Conservation (phyloP, 2,797 vertebrate genomes). For the Odontamblyopus rebecca region DNA sequence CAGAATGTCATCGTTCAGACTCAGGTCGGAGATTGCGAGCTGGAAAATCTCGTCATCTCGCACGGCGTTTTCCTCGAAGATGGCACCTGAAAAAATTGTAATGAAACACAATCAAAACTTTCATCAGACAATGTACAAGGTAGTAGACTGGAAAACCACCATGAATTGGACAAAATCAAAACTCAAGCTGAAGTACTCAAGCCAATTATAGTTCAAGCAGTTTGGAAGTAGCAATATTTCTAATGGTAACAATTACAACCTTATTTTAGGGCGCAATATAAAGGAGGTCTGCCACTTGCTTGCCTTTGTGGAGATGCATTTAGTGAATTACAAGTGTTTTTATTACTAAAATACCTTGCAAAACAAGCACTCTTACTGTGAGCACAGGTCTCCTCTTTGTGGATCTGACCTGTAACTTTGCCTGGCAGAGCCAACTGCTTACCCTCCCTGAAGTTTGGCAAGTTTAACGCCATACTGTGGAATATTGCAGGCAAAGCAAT, state of each 20-base stretch:
- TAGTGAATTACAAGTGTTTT: no score
- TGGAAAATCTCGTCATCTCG: conserved; percentile 97
- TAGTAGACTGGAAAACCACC: not conserved
- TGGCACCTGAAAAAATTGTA: conserved; percentile 85
- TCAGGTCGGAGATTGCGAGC: conserved; percentile 95
- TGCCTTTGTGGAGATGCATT: no score
- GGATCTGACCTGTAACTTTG: no score
- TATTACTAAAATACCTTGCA: no score
- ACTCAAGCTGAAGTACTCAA: not conserved
- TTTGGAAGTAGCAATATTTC: not conserved
- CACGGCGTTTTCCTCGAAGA: conserved; percentile 94
- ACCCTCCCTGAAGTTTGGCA: no score
- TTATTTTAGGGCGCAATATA: no score
- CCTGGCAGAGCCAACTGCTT: no score
- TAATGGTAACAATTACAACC: not conserved
- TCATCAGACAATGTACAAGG: not conserved
- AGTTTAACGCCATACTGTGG: no score
- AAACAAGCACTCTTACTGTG: no score
- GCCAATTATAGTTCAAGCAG: not conserved
- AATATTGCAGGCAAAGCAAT: no score
- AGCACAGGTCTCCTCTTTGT: no score
- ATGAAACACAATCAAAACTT: conserved; percentile 8
- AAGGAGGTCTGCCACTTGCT: no score
- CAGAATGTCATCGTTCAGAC: conserved; percentile 96
- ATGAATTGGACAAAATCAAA: not conserved